Conservation (phyloP, 2,113 vertebrate species). For the Menidia beryllina region DNA sequence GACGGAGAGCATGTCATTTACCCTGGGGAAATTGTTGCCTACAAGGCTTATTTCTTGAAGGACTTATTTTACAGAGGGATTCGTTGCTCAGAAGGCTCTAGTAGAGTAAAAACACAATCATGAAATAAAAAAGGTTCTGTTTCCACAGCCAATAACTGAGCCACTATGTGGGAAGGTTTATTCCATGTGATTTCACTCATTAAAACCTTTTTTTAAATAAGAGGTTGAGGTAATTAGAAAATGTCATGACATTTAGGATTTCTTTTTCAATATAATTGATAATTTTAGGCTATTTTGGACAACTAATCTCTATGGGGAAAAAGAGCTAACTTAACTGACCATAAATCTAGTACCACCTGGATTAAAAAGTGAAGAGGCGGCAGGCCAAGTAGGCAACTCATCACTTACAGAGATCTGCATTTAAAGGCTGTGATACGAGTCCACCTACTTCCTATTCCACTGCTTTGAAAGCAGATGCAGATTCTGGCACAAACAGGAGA, state of each 20-base stretch:
- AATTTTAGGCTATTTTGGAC: too few species aligned
- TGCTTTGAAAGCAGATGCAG: neutral
- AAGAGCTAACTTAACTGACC: too few species aligned
- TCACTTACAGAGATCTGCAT: too few species aligned
- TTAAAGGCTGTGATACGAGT: too few species aligned
- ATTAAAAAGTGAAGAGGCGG: too few species aligned
- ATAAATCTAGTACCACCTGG: too few species aligned
- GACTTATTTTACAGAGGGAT: conserved; percentile 30
- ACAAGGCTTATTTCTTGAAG: conserved; percentile 57
- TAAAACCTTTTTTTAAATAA: too few species aligned
- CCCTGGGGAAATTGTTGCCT: conserved; percentile 32
- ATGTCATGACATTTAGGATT: neutral
- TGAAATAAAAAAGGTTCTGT: conserved; percentile 1
- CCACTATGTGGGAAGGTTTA: neutral
- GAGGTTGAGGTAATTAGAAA: neutral
- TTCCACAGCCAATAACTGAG: neutral
- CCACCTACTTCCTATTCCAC: too few species aligned
- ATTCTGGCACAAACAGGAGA: neutral
- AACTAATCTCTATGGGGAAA: neutral
- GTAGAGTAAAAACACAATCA: neutral
- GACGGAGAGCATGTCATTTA: conserved; percentile 37
- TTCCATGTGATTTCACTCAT: neutral
- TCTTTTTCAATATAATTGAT: too few species aligned
- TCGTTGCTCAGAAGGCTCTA: neutral
- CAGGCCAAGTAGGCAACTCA: too few species aligned